Conservation (phyloP, 2,113 vertebrate species). For the Lethenteron reissneri region DNA sequence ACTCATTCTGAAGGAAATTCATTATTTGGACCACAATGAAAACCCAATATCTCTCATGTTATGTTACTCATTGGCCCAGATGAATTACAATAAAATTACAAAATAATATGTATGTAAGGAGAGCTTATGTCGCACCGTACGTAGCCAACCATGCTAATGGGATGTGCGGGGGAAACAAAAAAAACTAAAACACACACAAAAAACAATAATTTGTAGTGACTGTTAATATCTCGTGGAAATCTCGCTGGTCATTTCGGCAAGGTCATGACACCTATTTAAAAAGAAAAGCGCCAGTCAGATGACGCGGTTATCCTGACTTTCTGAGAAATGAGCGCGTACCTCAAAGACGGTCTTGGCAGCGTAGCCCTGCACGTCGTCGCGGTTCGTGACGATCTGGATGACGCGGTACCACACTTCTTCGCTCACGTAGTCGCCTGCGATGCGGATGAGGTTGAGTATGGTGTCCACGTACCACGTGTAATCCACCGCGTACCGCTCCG, state of each 20-base stretch:
- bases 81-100: too few species aligned
- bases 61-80: too few species aligned
- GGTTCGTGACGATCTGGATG: constrained; percentile 77
- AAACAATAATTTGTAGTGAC: not conserved
- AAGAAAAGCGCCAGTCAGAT: too few species aligned
- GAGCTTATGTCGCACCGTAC: too few species aligned
- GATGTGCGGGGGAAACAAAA: not conserved
- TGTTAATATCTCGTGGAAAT: too few species aligned
- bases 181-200: not conserved
- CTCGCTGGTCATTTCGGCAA: too few species aligned
- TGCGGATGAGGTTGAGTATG: constrained; percentile 72
- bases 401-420: constrained; percentile 82
- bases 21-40: too few species aligned
- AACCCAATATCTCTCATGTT: too few species aligned
- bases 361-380: constrained; percentile 69
- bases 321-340: constrained; percentile 21
- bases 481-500: constrained; percentile 70
- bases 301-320: too few species aligned
- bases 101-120: too few species aligned
- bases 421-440: constrained; percentile 69
- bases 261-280: too few species aligned
- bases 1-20: too few species aligned
- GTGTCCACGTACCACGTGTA: constrained; percentile 89
- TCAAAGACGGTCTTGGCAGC: constrained; percentile 77
- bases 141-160: not conserved